These are phyloP conservation scores for Tragelaphus buxtoni DNA, from an alignment of 2,113 vertebrate species.

Conservation along the genomic window DNA sequence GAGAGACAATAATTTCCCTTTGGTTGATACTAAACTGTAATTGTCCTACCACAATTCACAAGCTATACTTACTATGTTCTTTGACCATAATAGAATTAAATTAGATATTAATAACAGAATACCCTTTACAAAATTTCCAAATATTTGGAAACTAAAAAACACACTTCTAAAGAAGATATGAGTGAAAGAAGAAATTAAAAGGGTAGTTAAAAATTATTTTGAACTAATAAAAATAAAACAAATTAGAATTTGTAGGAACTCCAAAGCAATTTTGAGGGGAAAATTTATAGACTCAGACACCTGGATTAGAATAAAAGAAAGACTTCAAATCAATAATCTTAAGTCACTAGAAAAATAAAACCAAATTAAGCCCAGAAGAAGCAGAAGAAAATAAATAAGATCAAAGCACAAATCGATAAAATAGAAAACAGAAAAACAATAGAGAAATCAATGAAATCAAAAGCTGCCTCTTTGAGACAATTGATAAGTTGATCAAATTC, in stretches of 20 bases:
- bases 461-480: not conserved
- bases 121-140: not conserved
- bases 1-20: not conserved
- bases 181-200: not conserved
- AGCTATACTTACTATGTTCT: not conserved
- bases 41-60: not conserved
- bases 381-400: not conserved
- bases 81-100: not conserved
- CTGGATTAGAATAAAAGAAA: not conserved
- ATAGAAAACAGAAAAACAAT: not conserved
- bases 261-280: not conserved
- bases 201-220: not conserved
- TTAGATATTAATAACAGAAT: not conserved
- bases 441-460: not conserved
- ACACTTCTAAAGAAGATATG: not conserved
- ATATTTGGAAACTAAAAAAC: not conserved
- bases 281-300: not conserved
- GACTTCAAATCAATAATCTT: too few relatives aligned
- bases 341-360: too few relatives aligned
- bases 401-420: not conserved
- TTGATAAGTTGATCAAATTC: not conserved
- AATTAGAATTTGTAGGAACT: not conserved
- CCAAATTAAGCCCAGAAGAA: not conserved
- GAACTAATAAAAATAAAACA: not conserved
- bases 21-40: not conserved